These are phyloP conservation scores for Drosophila elegans DNA, from an alignment of 1,140 invertebrate genomes.

Conservation along the genomic window DNA sequence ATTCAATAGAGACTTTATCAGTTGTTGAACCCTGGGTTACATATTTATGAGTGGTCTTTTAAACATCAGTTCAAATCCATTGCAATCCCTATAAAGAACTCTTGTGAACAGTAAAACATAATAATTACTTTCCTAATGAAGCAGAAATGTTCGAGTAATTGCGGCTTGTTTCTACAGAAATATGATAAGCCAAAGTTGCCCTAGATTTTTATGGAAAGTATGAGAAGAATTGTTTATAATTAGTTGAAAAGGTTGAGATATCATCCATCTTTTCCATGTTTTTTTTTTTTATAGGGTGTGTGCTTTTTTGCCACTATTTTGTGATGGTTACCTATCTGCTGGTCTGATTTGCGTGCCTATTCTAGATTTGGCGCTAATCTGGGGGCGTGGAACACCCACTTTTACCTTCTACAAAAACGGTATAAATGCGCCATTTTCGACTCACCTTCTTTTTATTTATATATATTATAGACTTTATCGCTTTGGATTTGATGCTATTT, in stretches of 20 bases:
- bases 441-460: constrained; percentile 24
- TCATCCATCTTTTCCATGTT: constrained; percentile 1
- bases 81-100: background rate
- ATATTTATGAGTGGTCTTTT: background rate
- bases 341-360: constrained; percentile 21
- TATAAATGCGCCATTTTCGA: constrained; percentile 29
- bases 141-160: constrained; percentile 9
- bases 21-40: constrained; percentile 7
- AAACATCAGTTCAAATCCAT: background rate
- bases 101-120: constrained; percentile 2
- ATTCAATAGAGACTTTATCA: constrained; percentile 7
- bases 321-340: background rate
- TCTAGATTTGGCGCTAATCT: constrained; percentile 38
- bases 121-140: constrained; percentile 4
- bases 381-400: constrained; percentile 44
- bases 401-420: constrained; percentile 20
- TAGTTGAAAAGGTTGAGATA: constrained; percentile 9
- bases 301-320: background rate
- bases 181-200: constrained; percentile 9
- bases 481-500: background rate
- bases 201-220: constrained; percentile 1
- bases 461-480: background rate
- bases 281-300: background rate
- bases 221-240: background rate
- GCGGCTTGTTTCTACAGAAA: background rate